Evolutionary conservation across 2,888 invertebrate species (phyloP).

Genomic region (Andrena dorsata): DNA sequence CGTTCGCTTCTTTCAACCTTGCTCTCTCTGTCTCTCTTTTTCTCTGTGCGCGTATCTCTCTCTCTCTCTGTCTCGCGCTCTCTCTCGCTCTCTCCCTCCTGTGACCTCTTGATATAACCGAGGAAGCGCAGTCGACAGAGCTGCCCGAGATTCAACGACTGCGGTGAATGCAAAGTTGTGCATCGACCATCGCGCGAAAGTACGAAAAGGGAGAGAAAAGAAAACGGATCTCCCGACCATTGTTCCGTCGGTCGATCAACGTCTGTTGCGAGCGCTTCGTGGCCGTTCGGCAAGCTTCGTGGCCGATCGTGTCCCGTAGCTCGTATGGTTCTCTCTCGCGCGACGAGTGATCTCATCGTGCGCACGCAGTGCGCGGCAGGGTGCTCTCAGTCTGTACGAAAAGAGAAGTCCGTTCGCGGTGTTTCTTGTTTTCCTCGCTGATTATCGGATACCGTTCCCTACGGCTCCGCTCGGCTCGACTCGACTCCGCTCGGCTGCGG

Average conservation of each 20-base stretch:
- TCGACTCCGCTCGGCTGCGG: too few relatives aligned
- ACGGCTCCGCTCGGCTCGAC: not conserved
- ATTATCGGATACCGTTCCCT: conserved; percentile 17
- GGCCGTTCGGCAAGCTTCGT: conserved; percentile 71
- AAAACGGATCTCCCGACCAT: conserved; percentile 63
- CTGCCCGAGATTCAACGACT: conserved; percentile 4
- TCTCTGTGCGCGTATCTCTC: not conserved
- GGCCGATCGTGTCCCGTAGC: conserved; percentile 62
- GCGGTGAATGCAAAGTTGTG: conserved; percentile 24
- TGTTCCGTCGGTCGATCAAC: conserved; percentile 74
- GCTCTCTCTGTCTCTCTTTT: not conserved
- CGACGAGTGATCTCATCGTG: conserved; percentile 57
- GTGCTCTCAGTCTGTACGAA: conserved; percentile 47
- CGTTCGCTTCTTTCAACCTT: not conserved
- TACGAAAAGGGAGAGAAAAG: conserved; percentile 40
- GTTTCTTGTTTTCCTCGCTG: conserved; percentile 33
- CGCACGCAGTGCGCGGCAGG: conserved; percentile 56
- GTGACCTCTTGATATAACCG: too few relatives aligned
- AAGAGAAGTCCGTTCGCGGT: conserved; percentile 15
- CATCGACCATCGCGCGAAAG: conserved; percentile 34
- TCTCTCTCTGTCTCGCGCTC: not conserved
- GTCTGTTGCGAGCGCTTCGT: conserved; percentile 65
- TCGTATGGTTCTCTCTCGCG: conserved; percentile 54
- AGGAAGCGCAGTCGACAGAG: not conserved
- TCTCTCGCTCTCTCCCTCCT: not conserved